Evolutionary conservation across 2,113 vertebrate species (phyloP), one percentile per base, ranked within the genome.

Genomic region (Bagarius yarrelli): DNA sequence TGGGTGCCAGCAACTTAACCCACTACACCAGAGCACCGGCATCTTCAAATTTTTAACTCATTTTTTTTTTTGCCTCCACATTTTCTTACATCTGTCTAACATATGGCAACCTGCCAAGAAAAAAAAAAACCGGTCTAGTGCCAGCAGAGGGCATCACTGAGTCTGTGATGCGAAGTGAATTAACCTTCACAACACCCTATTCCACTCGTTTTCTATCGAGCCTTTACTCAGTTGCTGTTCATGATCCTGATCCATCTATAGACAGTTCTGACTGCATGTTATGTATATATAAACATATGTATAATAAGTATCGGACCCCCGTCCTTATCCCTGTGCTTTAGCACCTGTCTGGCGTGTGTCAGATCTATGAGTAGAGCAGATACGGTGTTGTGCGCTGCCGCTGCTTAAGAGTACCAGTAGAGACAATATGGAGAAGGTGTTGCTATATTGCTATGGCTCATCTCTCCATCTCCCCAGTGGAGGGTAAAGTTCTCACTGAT

Each of bases 401-500:
- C 72, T 67, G 75, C 56, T 60, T 80, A 21, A 25, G 57, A 55
- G 74, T 59, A 32, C 34, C 80, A 70, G 70, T 55, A 61, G 32
- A 79, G 76, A 53, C 69, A 59, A 69, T 78, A 53, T 78, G 79
- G 66, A 71, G 73, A 72, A 56, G 72, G 81, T 78, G 78, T 61
- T 52, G 60, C 40, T 56, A 44, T 76, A 78, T 83, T 80, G 78
- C 80, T 73, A 83, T 83, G 78, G 74, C 67, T 71, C 81, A 85
- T 83, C 73, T 85, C 84, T 78, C 73, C 73, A 80, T 83, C 73
- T 85, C 73, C 84, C 74, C 71, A 74, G 81, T 83, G 84, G 78
- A 85, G 84, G 81, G 81, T 85, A 81, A 85, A 85, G 84, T 80
- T 83, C 84, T 83, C 69, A 81, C 74, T 74, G 84, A 85, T 85